Base-by-base conservation (phyloP, 2,797 vertebrate genomes). In the Loris lydekkerianus region DNA sequence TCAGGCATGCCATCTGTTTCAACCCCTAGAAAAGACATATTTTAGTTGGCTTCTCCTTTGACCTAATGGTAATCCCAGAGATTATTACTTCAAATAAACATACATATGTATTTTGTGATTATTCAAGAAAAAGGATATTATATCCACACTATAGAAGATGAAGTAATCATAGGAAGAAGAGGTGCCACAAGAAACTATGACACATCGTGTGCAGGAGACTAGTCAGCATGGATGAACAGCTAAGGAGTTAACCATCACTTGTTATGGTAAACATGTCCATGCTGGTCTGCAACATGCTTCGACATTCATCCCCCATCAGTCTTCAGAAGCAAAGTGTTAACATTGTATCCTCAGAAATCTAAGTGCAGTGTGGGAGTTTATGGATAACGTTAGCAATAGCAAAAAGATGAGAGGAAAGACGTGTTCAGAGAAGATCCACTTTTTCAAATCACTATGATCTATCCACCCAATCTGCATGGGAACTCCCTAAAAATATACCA, bases 41-140 rank as follows among this genome's bases (percentile, higher is more conserved):
- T 93, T 96, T 77, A 91, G 58, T 81, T 86, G 25, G 14, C 20
- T 82, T 89, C 7, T 87, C 56, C 20, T 85, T 61, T 88, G 83
- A 76, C 18, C 21, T 95, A 84, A 85, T 17, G 76, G 58, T 21
- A 91, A 70, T 83, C 27, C 29, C 56, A 67, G 5, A 27, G 37
- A 88, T 61, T 65, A 4, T 69, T 77, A 77, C 67, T 95, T 87
- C 31, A 87, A 78, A 89, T 72, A 81, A 95, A 56, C 11, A 76
- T 65, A 53, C 49, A 14, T 3, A 53, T 53, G 49, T 53, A 82
- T 77, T 90, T 91, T 89, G 10, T 84, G 61, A 91, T 76, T 78
- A 94, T 43, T 88, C 86, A 61, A 92, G 49, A 65, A 87, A 95
- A 94, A 10, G 63, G 29, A 25, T 37, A 93, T 43, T 56, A 5